Conservation (phyloP, 2,113 vertebrate genomes). For the Pelodiscus sinensis region DNA sequence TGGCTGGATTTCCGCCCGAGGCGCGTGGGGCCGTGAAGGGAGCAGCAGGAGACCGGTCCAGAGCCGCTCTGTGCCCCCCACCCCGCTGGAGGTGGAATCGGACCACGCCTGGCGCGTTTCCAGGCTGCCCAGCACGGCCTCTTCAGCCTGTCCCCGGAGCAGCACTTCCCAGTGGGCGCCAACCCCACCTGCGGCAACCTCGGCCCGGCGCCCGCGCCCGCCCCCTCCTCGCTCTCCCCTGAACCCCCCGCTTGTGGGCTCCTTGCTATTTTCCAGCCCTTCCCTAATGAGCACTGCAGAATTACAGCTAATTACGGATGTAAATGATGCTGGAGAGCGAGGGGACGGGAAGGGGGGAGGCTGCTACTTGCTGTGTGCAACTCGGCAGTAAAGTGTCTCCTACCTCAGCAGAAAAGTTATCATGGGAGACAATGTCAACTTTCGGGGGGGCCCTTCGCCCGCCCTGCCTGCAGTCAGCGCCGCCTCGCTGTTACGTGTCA, state of each 20-base stretch:
- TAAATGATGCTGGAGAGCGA: constrained; percentile 89
- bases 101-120: background rate
- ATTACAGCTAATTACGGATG: constrained; percentile 91
- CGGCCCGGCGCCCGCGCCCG: background rate
- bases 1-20: background rate
- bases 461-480: background rate
- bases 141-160: constrained; percentile 14
- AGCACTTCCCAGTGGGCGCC: background rate
- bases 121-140: constrained; percentile 12
- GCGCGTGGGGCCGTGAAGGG: background rate
- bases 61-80: accelerated
- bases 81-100: background rate
- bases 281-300: constrained; percentile 87
- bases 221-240: constrained; percentile 21
- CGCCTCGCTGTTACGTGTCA: constrained; percentile 19
- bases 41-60: background rate
- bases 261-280: constrained; percentile 79
- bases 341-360: constrained; percentile 44
- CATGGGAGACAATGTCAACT: constrained; percentile 88
- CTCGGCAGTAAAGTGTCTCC: constrained; percentile 90
- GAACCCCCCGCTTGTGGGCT: constrained; percentile 71
- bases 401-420: constrained; percentile 91
- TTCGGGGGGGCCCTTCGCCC: constrained; percentile 43
- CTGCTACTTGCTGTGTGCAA: constrained; percentile 83
- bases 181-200: constrained; percentile 12